Base-by-base conservation (phyloP, 2,113 vertebrate species). In the Engraulis encrasicolus region DNA sequence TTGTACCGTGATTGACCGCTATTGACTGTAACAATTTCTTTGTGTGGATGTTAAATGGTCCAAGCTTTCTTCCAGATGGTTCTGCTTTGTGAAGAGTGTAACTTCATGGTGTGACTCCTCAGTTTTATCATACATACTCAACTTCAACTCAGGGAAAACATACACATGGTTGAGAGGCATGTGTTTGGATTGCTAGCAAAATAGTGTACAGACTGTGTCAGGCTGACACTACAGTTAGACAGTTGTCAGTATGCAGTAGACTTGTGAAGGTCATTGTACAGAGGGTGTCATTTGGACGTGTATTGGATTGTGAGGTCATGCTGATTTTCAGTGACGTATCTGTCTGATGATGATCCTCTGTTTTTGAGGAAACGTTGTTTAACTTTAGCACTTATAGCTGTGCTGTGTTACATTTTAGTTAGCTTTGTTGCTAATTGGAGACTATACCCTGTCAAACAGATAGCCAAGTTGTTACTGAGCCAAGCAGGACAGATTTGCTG, bases 71-170 rank as follows among this genome's bases (percentile, higher is more conserved):
- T 27, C 31, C 23, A 15, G 66, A 9, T 14, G 31, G 27, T 34
- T 74, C 27, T 74, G 66, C 27, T 74, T 12, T 31, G 31, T 15
- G 12, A 31, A 17, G 66, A 36, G 34, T 74, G 66, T 74, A 74
- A 74, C 27, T 15, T 1, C 31, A 12, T 74, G 66, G 4, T 74
- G 12, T 12, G 34, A 27, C 23, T 49, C 52, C 2, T 31, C n/a
- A 71, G 27, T 12, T 11, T 11, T 27, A 71, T 71, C 61, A 31
- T 5, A 74, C n/a, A n/a, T n/a, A n/a, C n/a, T n/a, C 66, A 74
- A 74, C 27, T 31, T 34, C 31, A 74, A 74, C 66, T 74, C 66
- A 74, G 66, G 66, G 66, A 74, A n/a, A 74, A 34, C 27, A 34
- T 31, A 74, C 66, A 74, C 66, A 74, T 74, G 31, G 14, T 74